Evolutionary conservation across 2,113 vertebrate species (phyloP), one percentile per base, ranked within the genome.

Genomic region (Pseudopipra pipra): DNA sequence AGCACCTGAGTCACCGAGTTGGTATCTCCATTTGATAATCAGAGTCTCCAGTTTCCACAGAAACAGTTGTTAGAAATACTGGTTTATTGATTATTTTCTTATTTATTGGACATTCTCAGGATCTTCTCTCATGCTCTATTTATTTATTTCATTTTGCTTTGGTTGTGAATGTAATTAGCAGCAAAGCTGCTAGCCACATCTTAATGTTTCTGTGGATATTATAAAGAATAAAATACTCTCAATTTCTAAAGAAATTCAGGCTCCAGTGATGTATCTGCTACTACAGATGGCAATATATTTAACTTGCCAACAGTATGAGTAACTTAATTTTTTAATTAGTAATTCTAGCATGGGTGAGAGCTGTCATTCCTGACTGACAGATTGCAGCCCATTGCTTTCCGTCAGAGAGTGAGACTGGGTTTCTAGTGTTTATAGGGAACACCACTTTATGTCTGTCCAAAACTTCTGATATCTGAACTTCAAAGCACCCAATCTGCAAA

Each of bases 91-190:
- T 82, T 92, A 58, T 71, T 75, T 39, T 68, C 43, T 82, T 89
- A 68, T 66, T 94, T 92, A 83, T 14, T 37, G 66, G 46, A 51
- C n/a, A 73, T 41, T 80, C 78, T 87, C 41, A 80, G 76, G 79
- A 78, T 25, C 46, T 75, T 94, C 83, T 44, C 65, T 84, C 70
- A 30, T n/a, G 33, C 21, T 85, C 16, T 52, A 27, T 49, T 93
- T 95, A 43, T 46, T 89, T 79, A 54, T 91, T 89, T 89, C 3
- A 65, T 89, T 94, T 83, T 77, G 37, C n/a, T 92, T 93, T 58
- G 18, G 30, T 90, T 83, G 6, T 76, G 87, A 77, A 63, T 33
- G 39, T 46, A 92, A 96, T 86, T 92, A 96, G 41, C 55, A 78
- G 65, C 24, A 95, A 93, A 92, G 58, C 41, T 74, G 67, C 55